Evolutionary conservation across 2,888 invertebrate species (phyloP), one percentile per base, ranked within the genome.

Genomic region (Zaprionus obscuricornis): DNA sequence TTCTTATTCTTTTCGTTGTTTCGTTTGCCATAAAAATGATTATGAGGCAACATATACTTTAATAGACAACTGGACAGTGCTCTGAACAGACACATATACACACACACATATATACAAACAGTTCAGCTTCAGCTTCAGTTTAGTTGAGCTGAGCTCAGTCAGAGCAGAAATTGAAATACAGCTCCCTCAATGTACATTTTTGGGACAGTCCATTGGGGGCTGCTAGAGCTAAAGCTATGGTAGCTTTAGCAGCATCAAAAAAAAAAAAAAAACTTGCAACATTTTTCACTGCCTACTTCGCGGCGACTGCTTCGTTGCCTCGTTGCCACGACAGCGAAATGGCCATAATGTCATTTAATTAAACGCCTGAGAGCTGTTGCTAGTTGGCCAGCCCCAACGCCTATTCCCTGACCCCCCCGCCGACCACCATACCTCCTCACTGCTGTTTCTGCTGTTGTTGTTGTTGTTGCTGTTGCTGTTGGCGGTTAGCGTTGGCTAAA

Each of bases 341-440:
- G 66, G 75, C 79, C 85, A 85, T 83, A 85, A 85, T 83, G 84
- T 85, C 82, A 83, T 83, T 83, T 83, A 83, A 83, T 83, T 83
- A 85, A 83, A 83, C 82, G 84, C 83, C 69, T 70, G 82, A 85
- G 85, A 85, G 81, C 81, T 70, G 85, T 85, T 82, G 72, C 45
- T 64, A 39, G 64, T 57, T 65, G 55, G 58, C 47, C 16, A 24
- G 43, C 31, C 49, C 63, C 45, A 29, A 45, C 29, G 42, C 34
- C 43, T 42, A 10, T 11, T 24, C 20, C 6, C 10, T 27, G n/a
- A n/a, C n/a, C n/a, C n/a, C n/a, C n/a, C n/a, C n/a, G n/a, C n/a
- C n/a, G n/a, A n/a, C n/a, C n/a, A n/a, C n/a, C n/a, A n/a, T n/a
- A n/a, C n/a, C 51, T 40, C 37, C 8, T 18, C 26, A 26, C 46